These are phyloP conservation scores for Neotoma lepida DNA, from an alignment of 2,113 vertebrate species.

Conservation along the genomic window DNA sequence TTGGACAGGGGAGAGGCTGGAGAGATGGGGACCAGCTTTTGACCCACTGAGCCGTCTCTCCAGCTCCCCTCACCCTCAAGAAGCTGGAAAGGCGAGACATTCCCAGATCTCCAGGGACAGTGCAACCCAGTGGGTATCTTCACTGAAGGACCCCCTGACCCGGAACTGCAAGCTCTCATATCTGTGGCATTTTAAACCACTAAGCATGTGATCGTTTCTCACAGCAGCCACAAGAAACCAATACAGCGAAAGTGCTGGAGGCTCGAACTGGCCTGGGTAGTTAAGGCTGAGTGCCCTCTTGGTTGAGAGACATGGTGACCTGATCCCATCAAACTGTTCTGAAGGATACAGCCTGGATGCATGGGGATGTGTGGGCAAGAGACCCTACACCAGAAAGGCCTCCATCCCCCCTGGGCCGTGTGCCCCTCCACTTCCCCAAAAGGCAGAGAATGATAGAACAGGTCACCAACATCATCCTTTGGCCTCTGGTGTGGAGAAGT, in stretches of 20 bases:
- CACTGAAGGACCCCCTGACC: not conserved
- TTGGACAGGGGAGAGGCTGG: no score
- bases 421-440: not conserved
- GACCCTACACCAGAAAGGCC: not conserved
- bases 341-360: not conserved
- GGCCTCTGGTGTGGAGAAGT: not conserved
- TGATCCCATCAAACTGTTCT: not conserved
- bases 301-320: not conserved
- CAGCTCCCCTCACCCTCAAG: not conserved
- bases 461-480: not conserved
- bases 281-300: not conserved
- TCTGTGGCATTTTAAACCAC: not conserved
- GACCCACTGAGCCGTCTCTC: not conserved
- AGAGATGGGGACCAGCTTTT: not conserved
- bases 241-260: not conserved
- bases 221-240: not conserved
- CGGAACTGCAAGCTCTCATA: not conserved
- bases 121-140: not conserved
- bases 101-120: not conserved
- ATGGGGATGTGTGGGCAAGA: rapidly evolving
- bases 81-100: not conserved
- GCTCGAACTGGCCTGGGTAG: not conserved
- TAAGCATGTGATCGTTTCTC: not conserved
- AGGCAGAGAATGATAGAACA: not conserved
- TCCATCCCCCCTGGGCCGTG: not conserved